Percentiles rank a stretch among this genome's conserved stretches.
Evolutionary conservation across 2,888 invertebrate genomes (phyloP).

Genomic region (Protonemura montana): DNA sequence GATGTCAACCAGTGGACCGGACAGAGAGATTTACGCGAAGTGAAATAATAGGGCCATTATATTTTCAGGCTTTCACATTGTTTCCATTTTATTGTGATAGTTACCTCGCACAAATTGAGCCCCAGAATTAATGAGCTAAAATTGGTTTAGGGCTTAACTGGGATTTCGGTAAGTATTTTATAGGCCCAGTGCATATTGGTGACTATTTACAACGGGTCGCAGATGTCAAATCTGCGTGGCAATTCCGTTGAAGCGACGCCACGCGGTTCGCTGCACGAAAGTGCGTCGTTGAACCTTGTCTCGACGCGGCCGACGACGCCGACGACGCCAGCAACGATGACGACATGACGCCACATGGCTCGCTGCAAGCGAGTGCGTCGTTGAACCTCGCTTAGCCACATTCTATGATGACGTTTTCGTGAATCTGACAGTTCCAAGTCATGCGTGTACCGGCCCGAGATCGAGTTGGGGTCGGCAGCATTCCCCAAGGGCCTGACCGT

Average conservation of each 20-base stretch:
- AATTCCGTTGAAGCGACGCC: not conserved
- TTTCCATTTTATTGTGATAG: conserved; percentile 12
- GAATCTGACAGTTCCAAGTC: not conserved
- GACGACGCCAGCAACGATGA: not conserved
- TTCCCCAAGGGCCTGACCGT: not conserved
- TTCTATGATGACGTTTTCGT: not conserved
- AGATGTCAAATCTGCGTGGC: not conserved
- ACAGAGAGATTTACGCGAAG: not conserved
- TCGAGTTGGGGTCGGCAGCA: not conserved
- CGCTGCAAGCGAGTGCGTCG: not conserved
- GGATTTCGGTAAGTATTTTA: conserved; percentile 37
- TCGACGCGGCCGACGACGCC: not conserved
- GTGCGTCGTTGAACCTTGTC: not conserved
- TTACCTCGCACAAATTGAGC: not conserved
- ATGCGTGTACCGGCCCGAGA: not conserved
- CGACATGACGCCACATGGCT: not conserved
- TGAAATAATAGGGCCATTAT: conserved; percentile 17
- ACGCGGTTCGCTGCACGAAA: not conserved
- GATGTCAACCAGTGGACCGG: not conserved
- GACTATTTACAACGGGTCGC: not conserved
- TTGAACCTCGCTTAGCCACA: not conserved
- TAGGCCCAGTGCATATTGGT: conserved; percentile 29
- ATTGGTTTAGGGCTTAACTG: conserved; percentile 37
- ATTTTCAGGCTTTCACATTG: not conserved
- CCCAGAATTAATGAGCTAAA: conserved; percentile 32